Evolutionary conservation across 2,888 invertebrate genomes (phyloP).

Genomic region (Balanococcus diminutus): DNA sequence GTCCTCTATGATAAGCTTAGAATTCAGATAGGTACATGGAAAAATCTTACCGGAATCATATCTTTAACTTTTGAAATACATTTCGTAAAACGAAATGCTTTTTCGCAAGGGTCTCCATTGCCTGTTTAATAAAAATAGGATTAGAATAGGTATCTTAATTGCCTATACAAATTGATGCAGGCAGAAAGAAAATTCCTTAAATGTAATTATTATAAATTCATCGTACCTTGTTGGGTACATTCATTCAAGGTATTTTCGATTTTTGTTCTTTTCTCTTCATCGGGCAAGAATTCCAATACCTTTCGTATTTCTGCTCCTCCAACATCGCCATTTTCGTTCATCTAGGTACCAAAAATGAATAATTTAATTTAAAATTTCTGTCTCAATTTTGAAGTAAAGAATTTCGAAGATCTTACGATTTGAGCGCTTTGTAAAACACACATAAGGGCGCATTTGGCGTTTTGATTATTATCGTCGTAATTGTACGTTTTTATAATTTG

Average conservation of each 20-base stretch:
- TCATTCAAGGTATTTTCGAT: background rate
- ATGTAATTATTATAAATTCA: too few relatives aligned
- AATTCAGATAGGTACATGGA: background rate
- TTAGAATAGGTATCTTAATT: too few relatives aligned
- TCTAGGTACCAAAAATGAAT: background rate
- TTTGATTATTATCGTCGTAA: background rate
- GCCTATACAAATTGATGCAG: too few relatives aligned
- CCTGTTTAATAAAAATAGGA: background rate
- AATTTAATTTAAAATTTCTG: background rate
- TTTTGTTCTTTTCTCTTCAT: background rate
- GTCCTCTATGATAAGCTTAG: background rate
- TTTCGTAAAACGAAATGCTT: background rate
- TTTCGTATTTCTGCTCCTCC: background rate
- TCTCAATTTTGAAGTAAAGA: background rate
- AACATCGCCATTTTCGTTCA: background rate
- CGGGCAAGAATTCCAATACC: background rate
- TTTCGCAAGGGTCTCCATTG: background rate
- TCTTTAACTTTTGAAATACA: background rate
- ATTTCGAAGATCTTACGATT: background rate
- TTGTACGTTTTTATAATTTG: background rate
- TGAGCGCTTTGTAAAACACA: background rate
- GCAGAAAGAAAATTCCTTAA: too few relatives aligned
- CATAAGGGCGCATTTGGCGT: background rate
- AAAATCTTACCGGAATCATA: background rate
- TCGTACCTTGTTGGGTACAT: background rate